Evolutionary conservation across 2,797 vertebrate genomes (phyloP).

Genomic region (Cheirogaleus major): DNA sequence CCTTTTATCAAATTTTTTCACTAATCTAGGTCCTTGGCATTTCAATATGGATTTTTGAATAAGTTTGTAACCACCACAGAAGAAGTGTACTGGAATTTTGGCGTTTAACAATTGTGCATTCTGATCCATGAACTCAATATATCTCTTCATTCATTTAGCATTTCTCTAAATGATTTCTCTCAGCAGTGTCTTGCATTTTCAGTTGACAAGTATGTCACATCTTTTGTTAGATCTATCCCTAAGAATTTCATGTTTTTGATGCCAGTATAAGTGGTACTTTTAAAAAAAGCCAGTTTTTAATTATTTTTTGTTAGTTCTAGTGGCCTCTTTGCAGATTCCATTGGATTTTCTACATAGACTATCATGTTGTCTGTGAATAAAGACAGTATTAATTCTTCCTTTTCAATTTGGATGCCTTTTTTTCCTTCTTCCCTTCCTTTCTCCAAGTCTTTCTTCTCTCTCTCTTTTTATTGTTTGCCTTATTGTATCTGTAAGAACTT

Average conservation of each 20-base stretch:
- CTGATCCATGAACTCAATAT: neutral
- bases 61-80: neutral
- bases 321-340: neutral
- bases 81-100: neutral
- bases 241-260: constrained; percentile 20
- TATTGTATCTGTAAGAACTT: neutral
- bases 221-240: constrained; percentile 10
- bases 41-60: neutral
- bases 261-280: neutral
- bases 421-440: neutral
- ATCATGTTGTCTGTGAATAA: neutral
- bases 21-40: neutral
- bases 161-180: neutral
- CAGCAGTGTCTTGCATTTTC: neutral
- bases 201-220: neutral
- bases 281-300: neutral
- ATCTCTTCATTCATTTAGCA: neutral
- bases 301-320: neutral
- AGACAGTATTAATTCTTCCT: neutral
- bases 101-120: neutral
- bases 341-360: neutral
- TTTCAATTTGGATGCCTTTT: neutral
- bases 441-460: too few relatives aligned
- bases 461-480: neutral
- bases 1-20: neutral